Base-by-base conservation (phyloP, 2,888 invertebrate genomes). In the Nymphalis urticae region DNA sequence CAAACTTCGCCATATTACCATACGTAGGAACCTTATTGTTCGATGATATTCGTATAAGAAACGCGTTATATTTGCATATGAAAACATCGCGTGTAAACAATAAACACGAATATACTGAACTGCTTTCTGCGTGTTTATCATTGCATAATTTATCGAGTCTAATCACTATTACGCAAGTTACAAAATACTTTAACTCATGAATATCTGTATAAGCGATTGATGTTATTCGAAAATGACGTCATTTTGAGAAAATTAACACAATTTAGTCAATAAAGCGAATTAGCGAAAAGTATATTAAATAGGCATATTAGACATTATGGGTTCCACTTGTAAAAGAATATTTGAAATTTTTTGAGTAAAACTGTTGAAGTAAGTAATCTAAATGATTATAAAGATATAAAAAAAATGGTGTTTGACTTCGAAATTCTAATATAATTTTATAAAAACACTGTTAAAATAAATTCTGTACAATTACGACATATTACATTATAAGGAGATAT, bases 81-180 rank as follows among this genome's bases (percentile, higher is more conserved):
- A 72, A 71, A 72, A 75, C 65, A 69, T 76, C 65, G 75, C 74
- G 72, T 75, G 71, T 73, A 66, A 69, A 73, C 72, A 71, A 70
- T 70, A 60, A 63, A 66, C 70, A 68, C 59, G 62, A 62, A 65
- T 69, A 62, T 61, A 64, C 70, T 68, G 71, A 51, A 60, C 48
- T 53, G 60, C 32, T 61, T 61, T 70, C 68, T 67, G 71, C 68
- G 65, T 71, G 72, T 60, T 66, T 62, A 70, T 60, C 51, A 66
- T 72, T 72, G 72, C 68, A 67, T 69, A 65, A 72, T 62, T 65
- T 32, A 50, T 56, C 27, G 61, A 72, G 62, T 64, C 62, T 64
- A 66, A 59, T 48, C 59, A 65, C 48, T 63, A 62, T 72, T 70
- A 69, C 62, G 64, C 16, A 21, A 53, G 62, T 70, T 67, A 67